These are phyloP conservation scores for Lycodopsis pacificus DNA, from an alignment of 2,797 vertebrate species.

Conservation along the genomic window DNA sequence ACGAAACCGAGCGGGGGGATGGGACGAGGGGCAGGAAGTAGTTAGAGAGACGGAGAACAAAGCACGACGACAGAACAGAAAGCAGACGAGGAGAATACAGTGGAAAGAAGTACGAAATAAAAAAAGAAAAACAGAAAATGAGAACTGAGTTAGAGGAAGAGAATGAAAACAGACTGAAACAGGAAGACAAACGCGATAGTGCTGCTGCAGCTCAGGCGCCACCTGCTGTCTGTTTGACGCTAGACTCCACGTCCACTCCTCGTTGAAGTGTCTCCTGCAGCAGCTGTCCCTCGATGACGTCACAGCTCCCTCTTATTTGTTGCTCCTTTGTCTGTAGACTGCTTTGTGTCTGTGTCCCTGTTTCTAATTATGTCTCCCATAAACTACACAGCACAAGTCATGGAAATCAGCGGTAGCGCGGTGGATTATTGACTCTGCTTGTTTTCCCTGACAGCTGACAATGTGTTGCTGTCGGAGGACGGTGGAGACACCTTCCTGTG, in stretches of 20 bases:
- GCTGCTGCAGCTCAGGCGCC: constrained; percentile 64
- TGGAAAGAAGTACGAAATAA: neutral
- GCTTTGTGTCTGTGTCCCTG: constrained; percentile 33
- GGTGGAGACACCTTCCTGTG: constrained; percentile 91
- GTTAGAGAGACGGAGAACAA: constrained; percentile 36
- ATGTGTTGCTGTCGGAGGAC: constrained; percentile 92
- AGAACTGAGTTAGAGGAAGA: constrained; percentile 22
- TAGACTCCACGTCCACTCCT: constrained; percentile 44
- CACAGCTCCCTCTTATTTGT: constrained; percentile 31
- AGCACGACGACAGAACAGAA: constrained; percentile 26
- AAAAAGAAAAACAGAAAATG: constrained; percentile 36
- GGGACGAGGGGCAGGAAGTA: constrained; percentile 62
- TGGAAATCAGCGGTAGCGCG: constrained; percentile 30
- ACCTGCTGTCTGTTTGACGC: constrained; percentile 74
- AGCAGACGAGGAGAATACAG: constrained; percentile 23
- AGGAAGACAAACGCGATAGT: neutral
- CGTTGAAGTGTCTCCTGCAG: constrained; percentile 40
- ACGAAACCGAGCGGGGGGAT: constrained; percentile 39
- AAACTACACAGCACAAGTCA: constrained; percentile 33
- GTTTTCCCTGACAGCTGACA: constrained; percentile 88
- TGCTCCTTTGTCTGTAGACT: constrained; percentile 27
- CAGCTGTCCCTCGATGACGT: constrained; percentile 48
- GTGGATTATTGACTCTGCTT: constrained; percentile 28
- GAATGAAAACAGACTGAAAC: constrained; percentile 1
- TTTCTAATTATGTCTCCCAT: constrained; percentile 56